Evolutionary conservation across 2,113 vertebrate species (phyloP).

Genomic region (Embiotoca jacksoni): DNA sequence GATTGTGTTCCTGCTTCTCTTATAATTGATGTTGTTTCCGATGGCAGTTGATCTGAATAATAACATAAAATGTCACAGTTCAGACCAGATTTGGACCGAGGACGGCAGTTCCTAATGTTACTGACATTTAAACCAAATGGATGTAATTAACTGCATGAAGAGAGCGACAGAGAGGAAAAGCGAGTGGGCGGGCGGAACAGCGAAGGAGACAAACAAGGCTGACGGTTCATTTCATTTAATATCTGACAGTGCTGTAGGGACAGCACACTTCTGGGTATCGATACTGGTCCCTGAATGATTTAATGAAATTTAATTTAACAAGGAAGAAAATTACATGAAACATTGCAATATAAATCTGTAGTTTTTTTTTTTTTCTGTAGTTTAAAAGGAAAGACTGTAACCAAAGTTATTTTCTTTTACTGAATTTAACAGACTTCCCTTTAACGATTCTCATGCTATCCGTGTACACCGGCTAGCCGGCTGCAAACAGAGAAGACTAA

Average conservation of each 20-base stretch:
- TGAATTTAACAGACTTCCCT: too few relatives aligned
- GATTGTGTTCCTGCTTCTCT: too few relatives aligned
- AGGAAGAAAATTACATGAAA: too few relatives aligned
- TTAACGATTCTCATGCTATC: too few relatives aligned
- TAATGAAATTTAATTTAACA: too few relatives aligned
- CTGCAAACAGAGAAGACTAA: too few relatives aligned
- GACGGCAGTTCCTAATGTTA: constrained; percentile 1
- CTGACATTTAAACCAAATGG: constrained; percentile 54
- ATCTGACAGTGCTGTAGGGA: constrained; percentile 17
- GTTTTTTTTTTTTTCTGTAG: too few relatives aligned
- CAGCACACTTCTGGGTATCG: background rate
- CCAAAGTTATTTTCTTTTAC: too few relatives aligned
- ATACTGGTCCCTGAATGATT: too few relatives aligned
- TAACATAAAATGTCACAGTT: constrained; percentile 8
- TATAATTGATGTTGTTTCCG: background rate
- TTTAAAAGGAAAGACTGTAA: too few relatives aligned
- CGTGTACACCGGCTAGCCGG: too few relatives aligned
- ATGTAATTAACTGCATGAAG: constrained; percentile 37
- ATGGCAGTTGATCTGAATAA: constrained; percentile 20
- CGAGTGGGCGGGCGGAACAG: background rate
- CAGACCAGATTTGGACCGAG: background rate
- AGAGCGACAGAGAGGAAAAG: background rate
- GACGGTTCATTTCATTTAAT: constrained; percentile 14
- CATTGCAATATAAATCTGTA: too few relatives aligned
- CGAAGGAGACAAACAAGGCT: constrained; percentile 6